Evolutionary conservation across 2,888 invertebrate genomes (phyloP), one percentile per base, ranked within the genome.

Genomic region (Hypomecis punctinalis): DNA sequence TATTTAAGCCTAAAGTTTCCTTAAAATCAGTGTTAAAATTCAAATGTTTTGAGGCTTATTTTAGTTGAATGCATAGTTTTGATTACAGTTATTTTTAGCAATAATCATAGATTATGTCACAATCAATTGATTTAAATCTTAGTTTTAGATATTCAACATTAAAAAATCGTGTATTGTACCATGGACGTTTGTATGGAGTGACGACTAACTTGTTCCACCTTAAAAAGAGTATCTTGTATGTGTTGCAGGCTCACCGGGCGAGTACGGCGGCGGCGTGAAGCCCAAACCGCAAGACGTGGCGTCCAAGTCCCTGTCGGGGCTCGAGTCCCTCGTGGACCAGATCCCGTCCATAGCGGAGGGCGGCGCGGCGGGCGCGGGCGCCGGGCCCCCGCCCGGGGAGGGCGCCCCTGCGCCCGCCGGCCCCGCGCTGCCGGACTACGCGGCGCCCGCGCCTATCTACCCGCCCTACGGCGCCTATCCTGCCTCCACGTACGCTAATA

Each of bases 271-370:
- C 80, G 88, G 78, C 70, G 91, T 80, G 77, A 94, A 90, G 82
- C 85, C 85, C 9, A 89, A 91, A 67, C 71, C 89, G 0, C 96
- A 96, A 80, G 97, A 97, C 89, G 96, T 97, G 42, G 95, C 97
- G n/a, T 96, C 97, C 37, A 97, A 97, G 85, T 97, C 97, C 76
- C 92, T 97, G 53, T 97, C 97, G 13, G 98, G 97, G 23, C 93
- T 98, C 52, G 97, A 98, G 88, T 97, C 97, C 47, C 93, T 98
- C 53, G 97, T 98, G 70, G 97, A 98, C 91, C 98, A 98, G 94
- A 98, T 98, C 88, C 98, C 97, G 56, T 96, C 97, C 77, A 96
- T 97, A 86, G 95, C 96, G 61, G 97, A 97, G 77, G 96, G 96
- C 6, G 95, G 94, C 61, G 77, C 75, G 52, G 78, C 64, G 61